These are phyloP conservation scores for Eucera pruinosa DNA, from an alignment of 2,888 invertebrate genomes.

Conservation along the genomic window DNA sequence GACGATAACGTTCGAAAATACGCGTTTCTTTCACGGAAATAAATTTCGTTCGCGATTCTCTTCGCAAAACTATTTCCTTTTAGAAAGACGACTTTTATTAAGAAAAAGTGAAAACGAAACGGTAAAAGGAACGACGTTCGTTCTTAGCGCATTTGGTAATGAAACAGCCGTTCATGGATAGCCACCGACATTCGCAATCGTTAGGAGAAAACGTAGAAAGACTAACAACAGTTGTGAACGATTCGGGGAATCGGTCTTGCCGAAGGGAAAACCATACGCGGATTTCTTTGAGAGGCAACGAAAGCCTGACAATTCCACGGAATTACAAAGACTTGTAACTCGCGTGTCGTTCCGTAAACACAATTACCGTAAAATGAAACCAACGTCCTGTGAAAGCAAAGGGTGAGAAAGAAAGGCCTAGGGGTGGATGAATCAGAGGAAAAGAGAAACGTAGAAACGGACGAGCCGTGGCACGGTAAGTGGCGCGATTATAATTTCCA, in stretches of 20 bases:
- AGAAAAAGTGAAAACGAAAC: not conserved
- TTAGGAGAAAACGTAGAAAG: not conserved
- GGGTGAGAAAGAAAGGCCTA: slow-evolving; percentile 34
- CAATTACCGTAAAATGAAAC: slow-evolving; percentile 73
- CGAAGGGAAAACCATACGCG: slow-evolving; percentile 19
- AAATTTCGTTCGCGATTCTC: slow-evolving; percentile 39
- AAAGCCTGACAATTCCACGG: slow-evolving; percentile 54
- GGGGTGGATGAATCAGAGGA: slow-evolving; percentile 13
- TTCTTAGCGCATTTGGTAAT: not conserved
- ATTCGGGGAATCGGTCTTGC: slow-evolving; percentile 7
- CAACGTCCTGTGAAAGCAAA: slow-evolving; percentile 46
- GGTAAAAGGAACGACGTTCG: slow-evolving; percentile 16
- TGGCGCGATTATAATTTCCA: slow-evolving; percentile 80
- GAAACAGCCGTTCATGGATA: not conserved
- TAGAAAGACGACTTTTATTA: not conserved
- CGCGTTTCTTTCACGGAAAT: slow-evolving; percentile 32
- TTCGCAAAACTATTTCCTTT: not conserved
- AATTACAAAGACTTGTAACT: slow-evolving; percentile 70
- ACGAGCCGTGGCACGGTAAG: slow-evolving; percentile 71
- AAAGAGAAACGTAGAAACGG: slow-evolving; percentile 64
- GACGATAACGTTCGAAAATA: slow-evolving; percentile 17
- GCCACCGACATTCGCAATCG: not conserved
- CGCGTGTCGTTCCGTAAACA: slow-evolving; percentile 75
- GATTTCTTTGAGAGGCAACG: slow-evolving; percentile 29
- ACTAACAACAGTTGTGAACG: slow-evolving; percentile 1